A percentile compares a stretch with the other conserved stretches of the same genome.
These are phyloP conservation scores for Pterois miles DNA, from an alignment of 2,797 vertebrate genomes.

Conservation along the genomic window DNA sequence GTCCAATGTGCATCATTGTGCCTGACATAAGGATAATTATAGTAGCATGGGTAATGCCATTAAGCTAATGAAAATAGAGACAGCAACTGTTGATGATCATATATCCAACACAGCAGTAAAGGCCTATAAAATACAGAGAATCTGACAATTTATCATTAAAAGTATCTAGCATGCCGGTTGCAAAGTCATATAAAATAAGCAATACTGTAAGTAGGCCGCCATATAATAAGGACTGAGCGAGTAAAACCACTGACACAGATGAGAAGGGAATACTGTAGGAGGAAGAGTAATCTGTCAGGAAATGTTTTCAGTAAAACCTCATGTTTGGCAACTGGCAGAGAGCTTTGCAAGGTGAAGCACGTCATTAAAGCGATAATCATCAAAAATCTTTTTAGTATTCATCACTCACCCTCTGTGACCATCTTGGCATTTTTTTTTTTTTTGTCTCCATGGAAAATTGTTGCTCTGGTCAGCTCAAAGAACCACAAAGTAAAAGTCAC, in stretches of 20 bases:
- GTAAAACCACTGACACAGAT: slow-evolving; percentile 4
- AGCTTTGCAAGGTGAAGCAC: slow-evolving; percentile 1
- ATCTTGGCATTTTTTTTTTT: neutral
- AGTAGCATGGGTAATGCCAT: slow-evolving; percentile 29
- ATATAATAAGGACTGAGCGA: neutral
- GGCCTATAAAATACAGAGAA: slow-evolving; percentile 3
- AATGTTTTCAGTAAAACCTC: slow-evolving; percentile 6
- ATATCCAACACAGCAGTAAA: slow-evolving; percentile 12
- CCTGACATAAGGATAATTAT: slow-evolving; percentile 32
- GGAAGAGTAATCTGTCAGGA: neutral
- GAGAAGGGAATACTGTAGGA: neutral
- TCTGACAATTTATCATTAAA: slow-evolving; percentile 16
- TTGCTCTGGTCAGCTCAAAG: neutral
- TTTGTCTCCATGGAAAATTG: neutral
- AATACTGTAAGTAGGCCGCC: neutral
- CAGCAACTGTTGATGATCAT: slow-evolving; percentile 1
- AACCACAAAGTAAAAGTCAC: too few relatives aligned
- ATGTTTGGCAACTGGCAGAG: slow-evolving; percentile 2
- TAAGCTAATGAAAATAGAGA: slow-evolving; percentile 48
- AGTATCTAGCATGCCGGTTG: neutral
- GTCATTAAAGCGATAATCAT: slow-evolving; percentile 29
- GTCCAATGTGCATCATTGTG: slow-evolving; percentile 20
- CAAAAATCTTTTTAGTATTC: neutral
- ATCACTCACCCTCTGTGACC: neutral
- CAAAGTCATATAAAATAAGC: slow-evolving; percentile 2